Conservation (phyloP, 1,140 invertebrate species). For the Microplitis demolitor region DNA sequence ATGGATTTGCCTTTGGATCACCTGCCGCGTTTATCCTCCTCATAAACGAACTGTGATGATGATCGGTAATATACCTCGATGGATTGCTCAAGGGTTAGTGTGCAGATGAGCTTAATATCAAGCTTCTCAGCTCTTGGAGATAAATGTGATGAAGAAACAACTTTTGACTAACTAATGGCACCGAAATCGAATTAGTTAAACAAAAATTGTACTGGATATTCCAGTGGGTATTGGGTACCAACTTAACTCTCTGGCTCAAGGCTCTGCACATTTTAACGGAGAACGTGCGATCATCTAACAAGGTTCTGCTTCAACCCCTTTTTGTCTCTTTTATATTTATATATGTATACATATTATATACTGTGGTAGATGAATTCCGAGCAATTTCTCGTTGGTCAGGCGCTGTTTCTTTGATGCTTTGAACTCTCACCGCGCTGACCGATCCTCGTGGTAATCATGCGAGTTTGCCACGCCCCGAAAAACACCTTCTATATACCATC, state of each 20-base stretch:
- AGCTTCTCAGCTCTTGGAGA: too few species aligned
- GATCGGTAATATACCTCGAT: neutral
- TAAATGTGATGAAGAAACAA: too few species aligned
- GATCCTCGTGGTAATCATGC: constrained; percentile 60
- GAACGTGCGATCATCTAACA: neutral
- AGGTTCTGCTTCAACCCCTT: neutral
- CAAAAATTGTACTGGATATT: too few species aligned
- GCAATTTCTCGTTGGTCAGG: constrained; percentile 59
- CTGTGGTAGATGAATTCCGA: constrained; percentile 56
- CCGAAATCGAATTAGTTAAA: too few species aligned
- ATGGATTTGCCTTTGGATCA: neutral
- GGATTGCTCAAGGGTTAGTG: too few species aligned
- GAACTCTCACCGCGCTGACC: constrained; percentile 61
- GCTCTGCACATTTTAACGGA: too few species aligned
- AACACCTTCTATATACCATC: constrained; percentile 49
- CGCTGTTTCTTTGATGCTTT: constrained; percentile 59
- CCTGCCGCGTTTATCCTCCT: constrained; percentile 8
- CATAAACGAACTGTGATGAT: constrained; percentile 1
- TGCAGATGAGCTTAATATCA: too few species aligned
- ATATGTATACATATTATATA: neutral
- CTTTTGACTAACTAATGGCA: too few species aligned
- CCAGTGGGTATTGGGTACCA: too few species aligned
- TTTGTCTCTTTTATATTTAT: too few species aligned
- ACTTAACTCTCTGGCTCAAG: too few species aligned
- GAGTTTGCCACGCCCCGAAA: constrained; percentile 59